Evolutionary conservation across 1,140 invertebrate species (phyloP), one percentile per base, ranked within the genome.

Genomic region (Ladona fulva): DNA sequence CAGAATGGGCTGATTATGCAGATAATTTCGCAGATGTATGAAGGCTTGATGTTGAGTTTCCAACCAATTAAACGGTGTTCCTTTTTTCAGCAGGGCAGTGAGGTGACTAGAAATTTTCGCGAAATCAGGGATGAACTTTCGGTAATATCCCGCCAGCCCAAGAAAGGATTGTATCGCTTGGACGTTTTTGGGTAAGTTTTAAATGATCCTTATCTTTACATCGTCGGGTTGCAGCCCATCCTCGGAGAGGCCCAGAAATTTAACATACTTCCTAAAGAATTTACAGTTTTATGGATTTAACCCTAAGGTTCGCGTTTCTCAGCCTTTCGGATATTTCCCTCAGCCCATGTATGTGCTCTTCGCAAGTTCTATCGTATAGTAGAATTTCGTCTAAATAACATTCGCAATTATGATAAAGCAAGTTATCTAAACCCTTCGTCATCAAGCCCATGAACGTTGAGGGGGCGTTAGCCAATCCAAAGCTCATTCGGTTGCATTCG

Each of bases 111-210:
- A 80, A 0, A 83, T 80, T 78, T 82, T 80, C 0, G 82, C 78
- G 75, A 83, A 83, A n/a, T 84, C 77, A 0, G 75, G 14, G 16
- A 82, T 80, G 59, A 81, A 80, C 77, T 73, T 76, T 12, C 80
- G 24, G 77, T 83, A 83, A 59, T 80, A 83, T 14, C 80, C 78
- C 29, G 78, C 74, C 6, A 83, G 52, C 7, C 83, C 82, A 0
- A 84, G 59, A 76, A 83, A 83, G 7, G 79, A 78, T 80, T 82
- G 83, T 22, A 85, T 80, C 24, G 83, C 79, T 80, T 82, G 83
- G 19, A 76, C 75, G 6, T 74, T 82, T 79, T 79, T 77, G 7
- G 81, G 83, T 79, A 79, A 84, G 11, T 82, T 74, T 24, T 29
- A 76, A 3, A 86, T 78, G 0, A 81, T 80, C 79, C 82, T 77